Percentiles rank a stretch among this genome's conserved stretches.
phyloP scores from a whole-genome alignment of 2,113 vertebrate genomes.

The Pseudorhombus dupliciocellatus region DNA sequence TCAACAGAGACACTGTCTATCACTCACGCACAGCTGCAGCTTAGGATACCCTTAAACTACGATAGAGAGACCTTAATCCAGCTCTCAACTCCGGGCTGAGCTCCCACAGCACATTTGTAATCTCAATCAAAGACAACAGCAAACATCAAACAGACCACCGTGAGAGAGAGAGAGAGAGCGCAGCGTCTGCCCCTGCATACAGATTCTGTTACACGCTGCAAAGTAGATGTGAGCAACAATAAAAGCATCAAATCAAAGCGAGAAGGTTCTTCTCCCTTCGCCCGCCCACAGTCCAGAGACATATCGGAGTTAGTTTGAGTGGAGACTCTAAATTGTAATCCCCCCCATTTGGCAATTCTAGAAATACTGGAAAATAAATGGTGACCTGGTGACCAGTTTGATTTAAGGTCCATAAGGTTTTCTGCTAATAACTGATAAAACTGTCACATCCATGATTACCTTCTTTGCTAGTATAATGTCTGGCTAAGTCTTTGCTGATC shows the following conservation, averaged over 20 bases:
- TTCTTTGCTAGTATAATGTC: background rate
- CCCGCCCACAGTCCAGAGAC: too few relatives aligned
- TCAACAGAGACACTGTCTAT: constrained; percentile 42
- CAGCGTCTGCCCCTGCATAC: constrained; percentile 8
- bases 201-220: background rate
- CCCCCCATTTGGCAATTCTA: too few relatives aligned
- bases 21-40: constrained; percentile 52
- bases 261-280: background rate
- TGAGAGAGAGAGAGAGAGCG: constrained; percentile 6
- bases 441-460: constrained; percentile 7
- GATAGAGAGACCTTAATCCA: constrained; percentile 49
- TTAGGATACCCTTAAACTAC: constrained; percentile 54
- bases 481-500: constrained; percentile 6
- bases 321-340: too few relatives aligned
- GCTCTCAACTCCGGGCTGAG: constrained; percentile 34
- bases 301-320: too few relatives aligned
- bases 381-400: too few relatives aligned
- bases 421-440: background rate
- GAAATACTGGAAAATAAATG: background rate
- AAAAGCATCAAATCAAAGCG: background rate
- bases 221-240: background rate
- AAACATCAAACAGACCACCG: constrained; percentile 45
- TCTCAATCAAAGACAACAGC: constrained; percentile 50
- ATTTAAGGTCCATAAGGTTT: too few relatives aligned
- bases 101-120: constrained; percentile 43